phyloP scores from a whole-genome alignment of 2,113 vertebrate species.

The Shinisaurus crocodilurus region DNA sequence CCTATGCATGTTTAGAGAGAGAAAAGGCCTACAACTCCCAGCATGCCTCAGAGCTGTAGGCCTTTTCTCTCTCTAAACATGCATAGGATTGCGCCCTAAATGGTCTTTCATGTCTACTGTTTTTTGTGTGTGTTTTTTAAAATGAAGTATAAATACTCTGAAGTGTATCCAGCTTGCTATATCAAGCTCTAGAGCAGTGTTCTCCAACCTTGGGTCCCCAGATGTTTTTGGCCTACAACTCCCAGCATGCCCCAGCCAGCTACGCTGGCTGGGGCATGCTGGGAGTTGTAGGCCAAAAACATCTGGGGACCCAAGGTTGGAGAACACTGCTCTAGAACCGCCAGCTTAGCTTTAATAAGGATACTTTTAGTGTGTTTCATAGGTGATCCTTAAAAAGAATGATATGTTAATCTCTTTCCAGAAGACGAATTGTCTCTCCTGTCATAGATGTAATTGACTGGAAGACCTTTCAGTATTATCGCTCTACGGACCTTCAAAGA shows the following conservation, averaged over 20 bases:
- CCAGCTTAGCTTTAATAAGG: not conserved
- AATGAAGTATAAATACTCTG: not conserved
- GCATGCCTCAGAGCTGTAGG: too few species aligned
- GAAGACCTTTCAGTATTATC: constrained; percentile 87
- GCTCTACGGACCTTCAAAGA: constrained; percentile 77
- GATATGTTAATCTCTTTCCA: constrained; percentile 63
- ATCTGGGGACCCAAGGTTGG: too few species aligned
- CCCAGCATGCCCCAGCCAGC: too few species aligned
- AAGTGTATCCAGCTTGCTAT: not conserved
- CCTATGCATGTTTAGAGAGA: too few species aligned
- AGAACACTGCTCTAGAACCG: not conserved
- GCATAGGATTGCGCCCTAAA: not conserved
- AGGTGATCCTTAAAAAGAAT: constrained; percentile 21
- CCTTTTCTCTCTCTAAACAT: too few species aligned
- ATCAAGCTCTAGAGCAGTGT: too few species aligned
- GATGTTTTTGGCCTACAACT: too few species aligned
- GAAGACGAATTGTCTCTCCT: constrained; percentile 87
- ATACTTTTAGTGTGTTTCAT: not conserved
- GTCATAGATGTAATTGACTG: constrained; percentile 87
- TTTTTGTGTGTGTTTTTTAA: not conserved
- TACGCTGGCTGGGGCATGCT: too few species aligned
- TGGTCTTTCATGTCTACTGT: not conserved
- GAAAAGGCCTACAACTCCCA: too few species aligned
- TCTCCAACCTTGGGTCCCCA: too few species aligned
- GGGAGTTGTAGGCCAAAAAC: too few species aligned